Percentiles rank a stretch among this genome's conserved stretches.
These are phyloP conservation scores for Tetanocera ferruginea DNA, from an alignment of 2,888 invertebrate genomes.

Conservation along the genomic window DNA sequence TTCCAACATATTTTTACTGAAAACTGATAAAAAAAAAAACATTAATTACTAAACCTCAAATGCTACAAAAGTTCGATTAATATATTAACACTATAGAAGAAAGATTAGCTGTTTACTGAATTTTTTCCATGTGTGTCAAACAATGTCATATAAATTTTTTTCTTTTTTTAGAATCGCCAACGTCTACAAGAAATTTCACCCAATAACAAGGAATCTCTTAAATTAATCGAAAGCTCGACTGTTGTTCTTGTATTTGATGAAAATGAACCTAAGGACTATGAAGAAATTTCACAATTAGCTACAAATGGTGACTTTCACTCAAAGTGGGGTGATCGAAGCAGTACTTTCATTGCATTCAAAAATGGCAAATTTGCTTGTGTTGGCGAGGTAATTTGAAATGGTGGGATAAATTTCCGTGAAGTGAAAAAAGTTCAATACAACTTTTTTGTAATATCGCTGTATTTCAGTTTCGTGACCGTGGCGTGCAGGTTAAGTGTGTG, in stretches of 20 bases:
- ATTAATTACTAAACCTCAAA: too few relatives aligned
- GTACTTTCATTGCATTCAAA: constrained; percentile 69
- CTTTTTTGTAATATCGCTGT: too few relatives aligned
- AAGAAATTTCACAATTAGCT: constrained; percentile 66
- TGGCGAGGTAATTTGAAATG: constrained; percentile 71
- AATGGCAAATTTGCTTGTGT: constrained; percentile 72
- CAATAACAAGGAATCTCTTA: constrained; percentile 66
- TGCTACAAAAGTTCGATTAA: too few relatives aligned
- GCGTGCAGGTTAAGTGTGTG: too few relatives aligned
- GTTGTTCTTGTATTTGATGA: constrained; percentile 69
- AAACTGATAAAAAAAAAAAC: too few relatives aligned
- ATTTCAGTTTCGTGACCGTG: too few relatives aligned
- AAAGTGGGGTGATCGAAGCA: constrained; percentile 75
- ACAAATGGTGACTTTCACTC: constrained; percentile 72
- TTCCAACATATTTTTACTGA: too few relatives aligned
- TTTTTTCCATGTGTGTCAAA: too few relatives aligned
- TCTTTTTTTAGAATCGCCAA: constrained; percentile 66
- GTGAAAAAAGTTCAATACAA: too few relatives aligned
- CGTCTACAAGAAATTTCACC: constrained; percentile 66
- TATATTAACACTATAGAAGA: too few relatives aligned
- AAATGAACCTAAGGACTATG: constrained; percentile 62
- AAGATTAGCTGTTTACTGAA: too few relatives aligned
- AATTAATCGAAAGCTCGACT: constrained; percentile 68
- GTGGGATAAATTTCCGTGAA: background rate
- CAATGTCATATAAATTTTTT: background rate